Base-by-base conservation (phyloP, 1,140 invertebrate species). In the Drosophila serrata region DNA sequence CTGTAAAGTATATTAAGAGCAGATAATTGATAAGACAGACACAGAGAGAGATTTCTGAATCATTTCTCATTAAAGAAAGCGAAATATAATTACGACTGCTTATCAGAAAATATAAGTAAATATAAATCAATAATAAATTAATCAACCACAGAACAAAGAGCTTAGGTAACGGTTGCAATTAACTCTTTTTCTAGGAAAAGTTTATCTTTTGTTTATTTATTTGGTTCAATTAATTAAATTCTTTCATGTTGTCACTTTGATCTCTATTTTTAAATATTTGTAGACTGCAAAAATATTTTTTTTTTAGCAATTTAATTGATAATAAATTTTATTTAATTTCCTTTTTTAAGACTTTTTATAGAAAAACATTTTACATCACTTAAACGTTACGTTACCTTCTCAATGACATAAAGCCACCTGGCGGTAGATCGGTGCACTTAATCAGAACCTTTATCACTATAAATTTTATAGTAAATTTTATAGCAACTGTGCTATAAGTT, bases 11-110 rank as follows among this genome's bases (percentile, higher is more conserved):
- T 49, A 2, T 49, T 29, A 29, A 29, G 15, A 49, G 48, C 17
- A 12, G 48, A 49, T 49, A 49, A 49, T 29, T 49, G 46, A 49
- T 49, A 49, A 51, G n/a, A n/a, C n/a, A 24, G 49, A 35, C 49
- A 51, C 29, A 51, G 17, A 35, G 29, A 19, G 17, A 35, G 49
- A 22, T 9, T 22, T 51, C 29, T 33, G 17, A 51, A 22, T 22
- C 17, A 22, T 35, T 17, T 7, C 12, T 13, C 29, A 19, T 13
- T 4, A 31, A 31, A 33, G 13, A 19, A 13, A 2, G n/a, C 0
- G 1, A 17, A 35, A 51, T 35, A 5, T 51, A 51, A 51, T 51
- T 51, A 22, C 29, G 46, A 17, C 0, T 2, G n/a, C 24, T 17
- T 33, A 33, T 33, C 29, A 19, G 11, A 33, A 13, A 27, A 27